These are phyloP conservation scores for Sarcoramphus papa DNA, from an alignment of 2,797 vertebrate species.

Conservation along the genomic window DNA sequence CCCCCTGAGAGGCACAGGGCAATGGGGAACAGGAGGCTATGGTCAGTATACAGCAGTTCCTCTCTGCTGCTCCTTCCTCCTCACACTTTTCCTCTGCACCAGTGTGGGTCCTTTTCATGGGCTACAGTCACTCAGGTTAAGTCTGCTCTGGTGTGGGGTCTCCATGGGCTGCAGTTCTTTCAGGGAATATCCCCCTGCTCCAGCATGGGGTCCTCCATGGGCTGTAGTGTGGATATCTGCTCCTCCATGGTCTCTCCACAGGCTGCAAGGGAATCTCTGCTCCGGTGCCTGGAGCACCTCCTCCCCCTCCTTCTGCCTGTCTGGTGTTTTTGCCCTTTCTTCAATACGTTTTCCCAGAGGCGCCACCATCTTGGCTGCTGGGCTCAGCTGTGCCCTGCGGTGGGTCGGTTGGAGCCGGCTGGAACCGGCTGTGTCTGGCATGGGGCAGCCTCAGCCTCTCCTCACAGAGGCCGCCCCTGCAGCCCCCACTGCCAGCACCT, in stretches of 20 bases:
- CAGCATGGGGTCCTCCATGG: neutral
- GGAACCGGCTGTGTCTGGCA: fast-evolving
- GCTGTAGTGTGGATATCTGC: neutral
- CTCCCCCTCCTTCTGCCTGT: neutral
- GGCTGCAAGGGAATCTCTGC: neutral
- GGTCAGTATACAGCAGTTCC: neutral
- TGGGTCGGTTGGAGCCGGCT: fast-evolving
- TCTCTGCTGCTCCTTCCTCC: neutral
- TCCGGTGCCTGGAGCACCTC: neutral
- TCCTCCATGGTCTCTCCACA: neutral
- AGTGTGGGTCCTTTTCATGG: fast-evolving
- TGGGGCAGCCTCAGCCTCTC: fast-evolving
- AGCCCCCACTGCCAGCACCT: fast-evolving
- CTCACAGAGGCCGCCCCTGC: fast-evolving
- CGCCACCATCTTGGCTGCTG: fast-evolving
- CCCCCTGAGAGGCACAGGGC: neutral
- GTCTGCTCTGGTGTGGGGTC: neutral
- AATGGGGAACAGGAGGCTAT: neutral
- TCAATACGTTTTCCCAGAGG: fast-evolving
- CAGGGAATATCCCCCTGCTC: neutral
- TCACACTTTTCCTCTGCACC: neutral
- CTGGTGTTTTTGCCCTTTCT: neutral
- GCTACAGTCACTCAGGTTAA: neutral
- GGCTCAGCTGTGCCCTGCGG: fast-evolving
- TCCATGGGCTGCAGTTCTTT: neutral